These are phyloP conservation scores for Agrilus biguttatus DNA, from an alignment of 2,888 invertebrate genomes.

Conservation along the genomic window DNA sequence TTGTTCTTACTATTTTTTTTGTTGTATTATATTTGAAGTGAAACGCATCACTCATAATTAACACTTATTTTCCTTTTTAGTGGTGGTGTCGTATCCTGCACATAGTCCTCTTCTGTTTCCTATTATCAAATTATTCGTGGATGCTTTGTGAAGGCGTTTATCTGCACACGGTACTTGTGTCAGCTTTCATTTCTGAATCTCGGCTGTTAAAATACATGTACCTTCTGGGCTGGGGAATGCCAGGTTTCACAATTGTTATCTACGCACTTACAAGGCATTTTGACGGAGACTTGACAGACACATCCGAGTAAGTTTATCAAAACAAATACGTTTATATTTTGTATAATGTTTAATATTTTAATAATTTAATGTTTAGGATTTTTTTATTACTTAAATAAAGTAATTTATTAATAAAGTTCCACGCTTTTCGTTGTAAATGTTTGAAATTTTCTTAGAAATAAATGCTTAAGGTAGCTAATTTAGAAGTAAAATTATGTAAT, in stretches of 20 bases:
- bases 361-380: too few species aligned
- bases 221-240: constrained; percentile 73
- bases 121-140: constrained; percentile 90
- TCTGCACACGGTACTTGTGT: constrained; percentile 82
- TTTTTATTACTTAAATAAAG: too few species aligned
- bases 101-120: constrained; percentile 71
- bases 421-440: too few species aligned
- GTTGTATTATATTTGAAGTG: too few species aligned
- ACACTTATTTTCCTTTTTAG: constrained; percentile 33
- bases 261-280: constrained; percentile 52
- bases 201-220: constrained; percentile 71
- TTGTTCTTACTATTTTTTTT: too few species aligned
- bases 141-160: constrained; percentile 93
- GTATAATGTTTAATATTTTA: too few species aligned
- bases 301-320: constrained; percentile 40
- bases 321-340: too few species aligned
- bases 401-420: too few species aligned
- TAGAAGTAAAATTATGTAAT: too few species aligned
- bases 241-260: constrained; percentile 48
- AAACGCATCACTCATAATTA: too few species aligned
- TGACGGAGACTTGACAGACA: constrained; percentile 34
- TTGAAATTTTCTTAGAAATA: too few species aligned
- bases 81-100: constrained; percentile 69
- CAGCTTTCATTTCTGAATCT: constrained; percentile 81
- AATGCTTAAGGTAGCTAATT: too few species aligned